Conservation (phyloP, 2,113 vertebrate species). For the Chelonoidis abingdonii region DNA sequence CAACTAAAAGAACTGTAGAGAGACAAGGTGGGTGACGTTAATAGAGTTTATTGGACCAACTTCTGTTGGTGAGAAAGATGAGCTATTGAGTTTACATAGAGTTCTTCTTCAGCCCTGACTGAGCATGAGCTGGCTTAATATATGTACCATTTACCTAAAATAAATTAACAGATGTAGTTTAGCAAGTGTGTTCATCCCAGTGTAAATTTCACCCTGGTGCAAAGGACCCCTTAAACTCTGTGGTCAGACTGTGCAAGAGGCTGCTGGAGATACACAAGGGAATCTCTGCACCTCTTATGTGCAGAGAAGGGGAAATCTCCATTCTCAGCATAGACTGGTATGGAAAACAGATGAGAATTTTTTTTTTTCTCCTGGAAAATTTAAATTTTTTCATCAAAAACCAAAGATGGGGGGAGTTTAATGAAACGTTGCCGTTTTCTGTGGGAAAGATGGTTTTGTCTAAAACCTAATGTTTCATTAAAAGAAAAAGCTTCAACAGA, state of each 20-base stretch:
- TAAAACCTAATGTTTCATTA: background rate
- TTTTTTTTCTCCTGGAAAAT: slow-evolving; percentile 6
- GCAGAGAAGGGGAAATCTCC: background rate
- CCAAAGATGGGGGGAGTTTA: background rate
- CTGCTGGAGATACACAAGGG: background rate
- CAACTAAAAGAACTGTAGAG: background rate
- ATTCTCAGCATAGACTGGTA: fast-evolving
- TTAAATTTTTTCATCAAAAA: background rate
- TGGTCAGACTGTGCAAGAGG: background rate
- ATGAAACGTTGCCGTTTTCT: no score
- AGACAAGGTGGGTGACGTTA: background rate
- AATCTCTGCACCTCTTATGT: background rate
- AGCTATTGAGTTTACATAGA: background rate
- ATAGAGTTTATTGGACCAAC: background rate
- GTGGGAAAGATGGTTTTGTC: background rate
- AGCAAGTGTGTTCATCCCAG: background rate
- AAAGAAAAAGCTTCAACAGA: background rate
- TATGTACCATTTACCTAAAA: slow-evolving; percentile 57
- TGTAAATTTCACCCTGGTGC: slow-evolving; percentile 37
- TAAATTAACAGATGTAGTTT: slow-evolving; percentile 46
- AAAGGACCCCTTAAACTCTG: background rate
- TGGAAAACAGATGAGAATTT: background rate
- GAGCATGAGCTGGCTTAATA: slow-evolving; percentile 49
- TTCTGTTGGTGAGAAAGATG: background rate
- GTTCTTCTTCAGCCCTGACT: background rate